These are phyloP conservation scores for Gandaritis pyraliata DNA, from an alignment of 2,888 invertebrate species.

Conservation along the genomic window DNA sequence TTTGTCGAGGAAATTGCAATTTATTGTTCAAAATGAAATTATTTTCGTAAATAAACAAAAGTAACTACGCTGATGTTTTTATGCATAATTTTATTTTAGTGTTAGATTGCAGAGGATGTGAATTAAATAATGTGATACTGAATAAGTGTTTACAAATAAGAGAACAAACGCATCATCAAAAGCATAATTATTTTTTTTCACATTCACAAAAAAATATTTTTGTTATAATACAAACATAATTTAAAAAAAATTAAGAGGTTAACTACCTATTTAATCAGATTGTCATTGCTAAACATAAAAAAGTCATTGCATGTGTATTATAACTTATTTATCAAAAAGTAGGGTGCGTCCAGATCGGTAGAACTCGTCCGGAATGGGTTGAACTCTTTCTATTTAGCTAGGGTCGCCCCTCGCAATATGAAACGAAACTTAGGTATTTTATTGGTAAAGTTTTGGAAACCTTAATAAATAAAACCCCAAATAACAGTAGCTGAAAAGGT, in stretches of 20 bases:
- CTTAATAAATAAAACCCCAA: conserved; percentile 1
- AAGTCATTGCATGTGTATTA: neutral
- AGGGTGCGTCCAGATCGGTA: conserved; percentile 6
- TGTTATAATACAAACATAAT: too few relatives aligned
- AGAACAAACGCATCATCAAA: too few relatives aligned
- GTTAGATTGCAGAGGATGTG: neutral
- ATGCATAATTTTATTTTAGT: conserved; percentile 15
- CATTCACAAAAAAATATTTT: too few relatives aligned
- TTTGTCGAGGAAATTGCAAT: conserved; percentile 33
- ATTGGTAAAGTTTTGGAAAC: conserved; percentile 14
- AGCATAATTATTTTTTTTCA: too few relatives aligned
- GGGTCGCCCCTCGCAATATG: conserved; percentile 13
- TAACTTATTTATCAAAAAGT: conserved; percentile 19
- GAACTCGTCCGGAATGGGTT: conserved; percentile 2
- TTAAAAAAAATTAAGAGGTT: too few relatives aligned
- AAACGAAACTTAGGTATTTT: conserved; percentile 18
- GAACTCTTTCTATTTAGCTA: conserved; percentile 10
- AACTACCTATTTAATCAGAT: too few relatives aligned
- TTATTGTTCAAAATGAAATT: conserved; percentile 28
- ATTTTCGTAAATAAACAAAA: conserved; percentile 17
- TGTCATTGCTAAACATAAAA: neutral
- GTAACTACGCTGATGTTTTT: conserved; percentile 1
- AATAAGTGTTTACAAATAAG: too few relatives aligned
- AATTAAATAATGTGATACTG: too few relatives aligned
- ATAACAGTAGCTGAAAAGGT: neutral